These are phyloP conservation scores for Cyanocitta stelleri DNA, from an alignment of 2,113 vertebrate genomes.

Conservation along the genomic window DNA sequence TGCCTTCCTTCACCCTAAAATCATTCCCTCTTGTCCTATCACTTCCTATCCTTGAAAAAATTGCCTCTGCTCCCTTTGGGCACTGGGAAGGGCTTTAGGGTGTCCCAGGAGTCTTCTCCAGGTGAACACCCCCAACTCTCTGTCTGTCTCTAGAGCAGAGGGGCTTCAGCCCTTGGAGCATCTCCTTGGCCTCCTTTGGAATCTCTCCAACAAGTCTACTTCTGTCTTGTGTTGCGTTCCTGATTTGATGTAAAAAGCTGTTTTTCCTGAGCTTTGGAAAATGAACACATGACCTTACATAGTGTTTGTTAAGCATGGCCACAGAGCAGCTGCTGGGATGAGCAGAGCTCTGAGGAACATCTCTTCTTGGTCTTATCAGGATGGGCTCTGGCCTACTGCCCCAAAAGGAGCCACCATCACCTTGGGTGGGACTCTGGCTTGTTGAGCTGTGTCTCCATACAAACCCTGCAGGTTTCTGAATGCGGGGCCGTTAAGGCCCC, in stretches of 20 bases:
- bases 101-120: background rate
- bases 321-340: background rate
- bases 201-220: background rate
- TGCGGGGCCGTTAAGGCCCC: rapidly evolving
- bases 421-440: background rate
- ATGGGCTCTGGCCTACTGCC: background rate
- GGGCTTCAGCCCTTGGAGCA: background rate
- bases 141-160: background rate
- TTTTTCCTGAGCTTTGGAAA: background rate
- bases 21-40: background rate
- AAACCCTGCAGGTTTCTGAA: background rate
- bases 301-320: background rate
- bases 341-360: background rate
- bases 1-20: background rate
- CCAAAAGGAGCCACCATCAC: background rate
- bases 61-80: background rate
- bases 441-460: background rate
- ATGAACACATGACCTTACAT: background rate
- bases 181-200: background rate
- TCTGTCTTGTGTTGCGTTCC: background rate
- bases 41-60: background rate
- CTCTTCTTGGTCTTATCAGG: background rate
- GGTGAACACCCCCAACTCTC: background rate
- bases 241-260: background rate
- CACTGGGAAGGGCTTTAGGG: background rate